Evolutionary conservation across 2,797 vertebrate genomes (phyloP), one percentile per base, ranked within the genome.

Genomic region (Oreochromis grahami): DNA sequence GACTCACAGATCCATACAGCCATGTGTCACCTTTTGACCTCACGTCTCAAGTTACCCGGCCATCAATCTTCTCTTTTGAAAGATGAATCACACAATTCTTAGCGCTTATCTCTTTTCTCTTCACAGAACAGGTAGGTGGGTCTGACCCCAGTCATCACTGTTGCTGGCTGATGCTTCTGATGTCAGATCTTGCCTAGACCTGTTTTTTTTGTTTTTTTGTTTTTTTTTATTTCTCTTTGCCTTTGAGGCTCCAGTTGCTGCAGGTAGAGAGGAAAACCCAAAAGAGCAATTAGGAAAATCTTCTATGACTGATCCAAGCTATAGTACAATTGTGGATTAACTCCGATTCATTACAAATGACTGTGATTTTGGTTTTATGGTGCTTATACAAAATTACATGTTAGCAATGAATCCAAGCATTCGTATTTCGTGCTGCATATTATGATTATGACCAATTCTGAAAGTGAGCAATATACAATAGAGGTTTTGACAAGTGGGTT

Each of bases 151-250:
- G 79, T 79, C 70, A 83, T 83, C 74, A 68, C 74, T 41, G 36
- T 38, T 81, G 38, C 76, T 76, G 74, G 17, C 56, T 41, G 2
- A 19, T 48, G 55, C 36, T 21, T 77, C 41, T 52, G 51, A 78
- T 87, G 78, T 85, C 41, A 77, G 76, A 68, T 93, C 93, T 81
- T 92, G 92, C 52, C 88, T 80, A 19, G 65, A 91, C 92, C 83
- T 91, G 90, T 78, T 76, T 63, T 32, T 38, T 26, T 24, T 24
- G 2, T 2, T 24, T 24, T 24, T 24, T 24, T 24, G 2, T 24
- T 24, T 24, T 24, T 24, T 24, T 24, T 24, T 24, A 21, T 32
- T 52, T 77, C 51, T 70, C 14, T 13, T 7, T 12, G 60, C 43
- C 78, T 79, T 80, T 60, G 43, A 77, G 34, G 63, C n/a, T 87